Percentiles rank a stretch among this genome's conserved stretches.
phyloP scores from a whole-genome alignment of 2,113 vertebrate species.

The Stigmatopora nigra region DNA sequence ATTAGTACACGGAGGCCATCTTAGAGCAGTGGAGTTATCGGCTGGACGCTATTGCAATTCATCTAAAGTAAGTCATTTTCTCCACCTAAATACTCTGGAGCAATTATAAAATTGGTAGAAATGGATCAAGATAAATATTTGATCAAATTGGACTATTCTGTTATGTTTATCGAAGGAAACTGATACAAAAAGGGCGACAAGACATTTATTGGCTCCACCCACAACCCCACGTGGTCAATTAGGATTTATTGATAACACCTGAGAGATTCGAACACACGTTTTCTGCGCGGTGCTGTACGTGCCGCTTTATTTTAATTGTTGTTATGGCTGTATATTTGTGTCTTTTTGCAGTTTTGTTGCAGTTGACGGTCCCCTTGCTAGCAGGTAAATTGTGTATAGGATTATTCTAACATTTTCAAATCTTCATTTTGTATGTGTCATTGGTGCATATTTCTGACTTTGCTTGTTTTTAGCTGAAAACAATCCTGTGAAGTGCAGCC shows the following conservation, averaged over 20 bases:
- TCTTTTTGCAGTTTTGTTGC: conserved; percentile 31
- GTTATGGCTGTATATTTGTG: conserved; percentile 46
- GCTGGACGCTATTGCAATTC: too few relatives aligned
- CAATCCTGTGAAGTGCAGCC: conserved; percentile 40
- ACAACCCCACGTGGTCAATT: conserved; percentile 40
- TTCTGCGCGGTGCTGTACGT: fast-evolving
- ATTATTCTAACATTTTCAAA: background rate
- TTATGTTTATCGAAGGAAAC: too few relatives aligned
- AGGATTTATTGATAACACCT: conserved; percentile 43
- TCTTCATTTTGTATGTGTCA: background rate
- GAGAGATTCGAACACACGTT: conserved; percentile 28
- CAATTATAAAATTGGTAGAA: too few relatives aligned
- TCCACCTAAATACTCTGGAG: too few relatives aligned
- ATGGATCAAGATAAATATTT: too few relatives aligned
- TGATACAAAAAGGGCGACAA: too few relatives aligned
- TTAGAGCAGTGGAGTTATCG: too few relatives aligned
- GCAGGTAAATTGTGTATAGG: conserved; percentile 37
- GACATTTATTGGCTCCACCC: conserved; percentile 33
- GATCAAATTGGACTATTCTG: too few relatives aligned
- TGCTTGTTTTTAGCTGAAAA: conserved; percentile 19
- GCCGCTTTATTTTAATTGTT: conserved; percentile 28
- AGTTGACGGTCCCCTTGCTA: conserved; percentile 22
- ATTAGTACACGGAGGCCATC: too few relatives aligned
- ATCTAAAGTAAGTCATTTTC: too few relatives aligned
- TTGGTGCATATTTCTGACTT: too few relatives aligned